Evolutionary conservation across 2,797 vertebrate genomes (phyloP), one percentile per base, ranked within the genome.

Genomic region (Apogon talboti): DNA sequence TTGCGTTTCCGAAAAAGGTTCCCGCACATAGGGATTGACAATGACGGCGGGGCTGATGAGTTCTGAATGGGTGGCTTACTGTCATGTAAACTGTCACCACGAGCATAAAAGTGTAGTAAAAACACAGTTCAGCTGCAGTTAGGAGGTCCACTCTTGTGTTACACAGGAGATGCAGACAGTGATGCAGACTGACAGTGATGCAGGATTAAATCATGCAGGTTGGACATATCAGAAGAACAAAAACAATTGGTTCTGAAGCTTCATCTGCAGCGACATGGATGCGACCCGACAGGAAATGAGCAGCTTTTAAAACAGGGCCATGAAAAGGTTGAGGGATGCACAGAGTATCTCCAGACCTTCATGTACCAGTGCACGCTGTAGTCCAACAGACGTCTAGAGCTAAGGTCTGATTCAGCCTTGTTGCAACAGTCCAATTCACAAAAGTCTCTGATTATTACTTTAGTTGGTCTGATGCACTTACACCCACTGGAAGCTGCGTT

Each of bases 151-250:
- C 9, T 54, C 28, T n/a, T 21, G 16, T n/a, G 33, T 11, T 40
- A 8, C 24, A 50, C 0, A 11, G 28, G 12, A 45, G 47, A 11
- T 47, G 33, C 33, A 40, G 15, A 46, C 63, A 43, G 54, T n/a
- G 63, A 79, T 15, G 37, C 64, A 16, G 40, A 47, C 7, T 66
- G 72, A 74, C 65, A 64, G 53, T 16, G 52, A 61, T 33, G 53
- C 51, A 55, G 53, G 35, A 52, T 78, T 71, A 54, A 60, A 76
- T 75, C 64, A 72, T 3, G 4, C n/a, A 11, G 52, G 28, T 64
- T 33, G n/a, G 38, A 65, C 33, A n/a, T 12, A 44, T 54, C 66
- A 43, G 21, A 41, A 33, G 28, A 45, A 18, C n/a, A 43, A 63
- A 62, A 62, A 50, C 35, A 15, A 40, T 40, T 52, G n/a, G 14